Base-by-base conservation (phyloP, 2,113 vertebrate genomes). In the Scophthalmus maximus region DNA sequence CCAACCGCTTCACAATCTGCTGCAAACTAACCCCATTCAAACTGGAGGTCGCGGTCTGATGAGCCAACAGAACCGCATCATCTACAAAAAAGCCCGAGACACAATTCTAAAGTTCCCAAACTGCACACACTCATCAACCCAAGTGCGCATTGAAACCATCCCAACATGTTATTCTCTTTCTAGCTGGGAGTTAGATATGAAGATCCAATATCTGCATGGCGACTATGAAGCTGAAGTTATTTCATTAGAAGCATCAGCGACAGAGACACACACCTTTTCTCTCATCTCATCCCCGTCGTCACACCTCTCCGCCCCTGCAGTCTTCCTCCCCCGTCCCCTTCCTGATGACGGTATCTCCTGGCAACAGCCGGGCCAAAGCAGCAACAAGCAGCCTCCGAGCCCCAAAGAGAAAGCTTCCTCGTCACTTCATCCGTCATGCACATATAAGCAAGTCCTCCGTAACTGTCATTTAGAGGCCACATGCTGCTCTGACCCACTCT, bases 301-400 rank as follows among this genome's bases (percentile, higher is more conserved):
- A 90, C 66, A 73, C 69, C 47, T 69, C 69, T 40, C 58, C 61
- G 12, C 55, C 66, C 38, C 76, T 38, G 49, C 49, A 9, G 7
- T 38, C 52, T 59, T 57, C 69, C 36, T 1, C 11, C 18, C 51
- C 1, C 64, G 17, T n/a, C 42, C 52, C 52, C 44, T 53, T 68
- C 52, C 34, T 12, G 47, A 14, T 29, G 42, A 86, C 87, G 12
- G 85, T 85, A 70, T 87, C 89, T 87, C 89, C 56, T 91, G 86
- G 89, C 89, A 91, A 92, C 91, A 74, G 67, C 72, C 72, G 73
- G 68, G 71, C 56, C 3, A 82, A 65, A 71, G 78, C 76, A 85
- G 73, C 78, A 86, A 91, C 76, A 83, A 78, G 82, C 84, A 15
- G 52, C 82, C 51, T 71, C 66, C 53, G 30, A 25, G 30, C 25